Evolutionary conservation across 2,888 invertebrate genomes (phyloP), one percentile per base, ranked within the genome.

Genomic region (Chromoteleia sp.): DNA sequence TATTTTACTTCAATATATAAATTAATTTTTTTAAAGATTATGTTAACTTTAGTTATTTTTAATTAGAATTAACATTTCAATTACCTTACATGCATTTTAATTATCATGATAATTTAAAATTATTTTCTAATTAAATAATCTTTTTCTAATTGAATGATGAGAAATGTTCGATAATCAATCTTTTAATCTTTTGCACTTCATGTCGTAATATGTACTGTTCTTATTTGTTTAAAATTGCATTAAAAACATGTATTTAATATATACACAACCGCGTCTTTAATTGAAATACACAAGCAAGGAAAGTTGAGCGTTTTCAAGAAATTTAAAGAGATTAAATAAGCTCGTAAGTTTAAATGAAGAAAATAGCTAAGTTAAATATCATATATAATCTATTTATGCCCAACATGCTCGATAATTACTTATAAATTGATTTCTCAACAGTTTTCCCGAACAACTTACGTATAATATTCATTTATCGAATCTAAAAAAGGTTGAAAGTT

Each of bases 271-370:
- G 2, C n/a, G 39, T 25, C 29, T 52, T 2, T 30, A 67, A 52
- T 67, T 52, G 12, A 21, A 54, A 7, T 36, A 52, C 36, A 30
- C 33, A 52, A 17, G 41, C 29, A 21, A 54, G 17, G 41, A 33
- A 61, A 73, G 54, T 73, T 59, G 17, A n/a, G 10, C 43, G 17
- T 21, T 41, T 45, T 58, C 15, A 30, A 71, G 39, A 7, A 2
- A 43, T 14, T 41, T 54, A 17, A 33, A 73, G 54, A 63, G 30
- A 63, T 30, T 54, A 54, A 73, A 73, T 63, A 73, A 73, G 36
- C 10, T 36, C 33, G n/a, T 36, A 74, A 74, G 74, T 74, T 74
- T 54, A 45, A 56, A 63, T 63, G 33, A 74, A 63, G 56, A 63
- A 74, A 73, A 52, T 73, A 61, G 41, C 43, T 39, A 61, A 61